Evolutionary conservation across 2,113 vertebrate genomes (phyloP).

Genomic region (Halcyon malimbica): DNA sequence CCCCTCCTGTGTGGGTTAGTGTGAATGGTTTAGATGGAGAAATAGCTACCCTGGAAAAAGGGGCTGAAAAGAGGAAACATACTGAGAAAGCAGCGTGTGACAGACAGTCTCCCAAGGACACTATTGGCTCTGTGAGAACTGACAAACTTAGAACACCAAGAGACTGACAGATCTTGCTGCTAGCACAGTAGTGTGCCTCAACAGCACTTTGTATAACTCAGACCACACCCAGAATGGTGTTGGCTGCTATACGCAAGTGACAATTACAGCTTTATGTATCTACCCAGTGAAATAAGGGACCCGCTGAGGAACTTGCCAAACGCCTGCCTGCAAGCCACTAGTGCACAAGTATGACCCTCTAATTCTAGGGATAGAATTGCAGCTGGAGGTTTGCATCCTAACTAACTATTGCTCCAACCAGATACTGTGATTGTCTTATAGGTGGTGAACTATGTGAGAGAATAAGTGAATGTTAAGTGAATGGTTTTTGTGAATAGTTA

Average conservation of each 20-base stretch:
- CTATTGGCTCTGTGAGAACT: not conserved
- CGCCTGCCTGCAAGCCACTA: not conserved
- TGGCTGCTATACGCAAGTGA: not conserved
- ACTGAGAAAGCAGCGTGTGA: not conserved
- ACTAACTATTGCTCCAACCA: not conserved
- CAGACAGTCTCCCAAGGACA: not conserved
- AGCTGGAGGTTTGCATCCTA: not conserved
- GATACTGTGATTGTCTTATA: not conserved
- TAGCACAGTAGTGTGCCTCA: accelerated
- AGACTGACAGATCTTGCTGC: not conserved
- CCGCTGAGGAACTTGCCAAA: not conserved
- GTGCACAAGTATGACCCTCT: not conserved
- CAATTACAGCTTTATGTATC: not conserved
- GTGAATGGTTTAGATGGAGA: not conserved
- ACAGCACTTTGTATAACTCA: not conserved
- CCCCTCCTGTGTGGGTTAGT: not conserved
- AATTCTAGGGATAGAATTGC: not conserved
- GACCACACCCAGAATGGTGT: too few species aligned
- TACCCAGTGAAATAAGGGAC: not conserved
- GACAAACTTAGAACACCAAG: not conserved
- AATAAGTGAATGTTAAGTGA: not conserved
- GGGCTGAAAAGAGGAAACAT: not conserved
- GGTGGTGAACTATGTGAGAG: not conserved
- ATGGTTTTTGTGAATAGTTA: not conserved
- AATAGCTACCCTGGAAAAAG: not conserved